Evolutionary conservation across 2,888 invertebrate genomes (phyloP), one percentile per base, ranked within the genome.

Genomic region (Sthenelais limicola): DNA sequence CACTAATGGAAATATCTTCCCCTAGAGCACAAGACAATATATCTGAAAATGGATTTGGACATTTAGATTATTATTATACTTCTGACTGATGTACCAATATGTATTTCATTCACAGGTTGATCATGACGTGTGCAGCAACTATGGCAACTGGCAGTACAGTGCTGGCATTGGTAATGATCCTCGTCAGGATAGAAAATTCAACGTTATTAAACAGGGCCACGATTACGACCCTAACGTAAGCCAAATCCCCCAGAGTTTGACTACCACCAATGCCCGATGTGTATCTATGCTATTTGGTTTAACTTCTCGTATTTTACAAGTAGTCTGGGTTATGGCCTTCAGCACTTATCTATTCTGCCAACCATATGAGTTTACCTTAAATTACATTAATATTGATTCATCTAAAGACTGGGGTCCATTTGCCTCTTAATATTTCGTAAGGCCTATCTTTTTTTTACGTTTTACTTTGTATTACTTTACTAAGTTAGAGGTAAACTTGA

Each of bases 91-190:
- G n/a, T n/a, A n/a, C n/a, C n/a, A n/a, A n/a, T n/a, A n/a, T n/a
- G n/a, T 18, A 28, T 28, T 56, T 12, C 32, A 1, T 15, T 28
- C 30, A 15, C 72, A 84, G 82, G 76, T 84, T 58, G 88, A 88
- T 76, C 84, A 86, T 79, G 88, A 88, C 80, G 85, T 87, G 4
- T 85, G 85, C 74, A 86, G 85, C 78, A 88, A 88, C 82, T 86
- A 86, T 80, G 87, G 87, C 51, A 87, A 87, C 81, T 88, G 88
- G 88, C 82, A 86, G 68, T 88, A 87, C 76, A 82, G 83, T 78
- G 87, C 87, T 67, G 87, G 87, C 3, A 83, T 87, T 67, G 88
- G 88, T 0, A 85, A 85, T 79, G 87, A 88, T 74, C 86, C 88
- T 0, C 78, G 87, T 71, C 84, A 87, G 68, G 82, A 85, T 76